Evolutionary conservation across 2,888 invertebrate species (phyloP).

Genomic region (Tinea pellionella): DNA sequence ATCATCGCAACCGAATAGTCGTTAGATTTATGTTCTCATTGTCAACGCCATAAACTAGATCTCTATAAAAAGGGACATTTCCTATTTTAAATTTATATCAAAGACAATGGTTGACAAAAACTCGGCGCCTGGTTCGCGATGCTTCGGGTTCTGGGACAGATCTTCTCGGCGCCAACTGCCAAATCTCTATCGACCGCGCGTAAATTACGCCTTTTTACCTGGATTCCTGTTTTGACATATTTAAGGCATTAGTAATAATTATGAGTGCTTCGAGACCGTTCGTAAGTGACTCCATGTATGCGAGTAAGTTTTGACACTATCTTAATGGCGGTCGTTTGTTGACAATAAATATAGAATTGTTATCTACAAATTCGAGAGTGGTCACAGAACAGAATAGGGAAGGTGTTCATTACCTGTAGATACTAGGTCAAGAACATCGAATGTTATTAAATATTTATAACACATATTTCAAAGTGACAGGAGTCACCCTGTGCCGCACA

Average conservation of each 20-base stretch:
- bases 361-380: conserved; percentile 28
- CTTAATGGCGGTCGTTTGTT: conserved; percentile 66
- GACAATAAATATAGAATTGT: conserved; percentile 67
- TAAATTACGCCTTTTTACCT: conserved; percentile 71
- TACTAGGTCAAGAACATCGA: neutral
- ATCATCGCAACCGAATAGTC: conserved; percentile 54
- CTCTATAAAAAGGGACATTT: conserved; percentile 69
- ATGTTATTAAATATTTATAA: neutral
- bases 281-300: conserved; percentile 50
- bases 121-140: conserved; percentile 58
- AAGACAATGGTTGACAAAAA: conserved; percentile 69
- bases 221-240: conserved; percentile 71
- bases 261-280: conserved; percentile 56
- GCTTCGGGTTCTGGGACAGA: conserved; percentile 21
- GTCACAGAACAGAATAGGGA: conserved; percentile 36
- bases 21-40: conserved; percentile 68
- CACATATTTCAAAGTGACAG: neutral
- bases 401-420: neutral
- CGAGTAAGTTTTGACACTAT: conserved; percentile 67
- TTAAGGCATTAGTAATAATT: conserved; percentile 71
- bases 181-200: conserved; percentile 68
- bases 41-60: conserved; percentile 68
- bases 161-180: conserved; percentile 63
- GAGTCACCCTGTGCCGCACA: conserved; percentile 31
- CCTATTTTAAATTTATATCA: conserved; percentile 69